Evolutionary conservation across 1,140 invertebrate species (phyloP), one percentile per base, ranked within the genome.

Genomic region (Trachelipus rathkii): DNA sequence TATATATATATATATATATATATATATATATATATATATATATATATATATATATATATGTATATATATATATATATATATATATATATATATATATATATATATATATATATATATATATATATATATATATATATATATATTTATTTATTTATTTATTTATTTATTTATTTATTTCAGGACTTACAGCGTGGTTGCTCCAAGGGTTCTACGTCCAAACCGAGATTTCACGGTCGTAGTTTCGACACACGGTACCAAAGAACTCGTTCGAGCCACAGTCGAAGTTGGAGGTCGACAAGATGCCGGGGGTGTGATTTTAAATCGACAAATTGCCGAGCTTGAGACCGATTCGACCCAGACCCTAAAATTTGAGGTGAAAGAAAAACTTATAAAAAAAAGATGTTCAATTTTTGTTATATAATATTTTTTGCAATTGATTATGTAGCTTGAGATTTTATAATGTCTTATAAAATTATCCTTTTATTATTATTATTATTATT

Each of bases 151-250:
- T 8, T 60, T 3, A 60, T 43, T 33, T 9, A 3, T 19, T 44
- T 71, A 2, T 43, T 11, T n/a, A 10, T 3, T 23, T 21, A 10
- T 33, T 71, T n/a, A 23, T 0, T 5, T n/a, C 21, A 76, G 69
- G 0, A 71, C 67, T 0, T 71, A 69, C 33, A 71, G 67, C 60
- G 69, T 45, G 19, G 68, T 69, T 10, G 68, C 68, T 15, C 60
- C 44, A 11, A 44, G 45, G 15, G 68, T 76, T 10, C 43, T 71
- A 44, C 6, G 43, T 10, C 43, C 67, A 11, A 46, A 69, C 69
- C 44, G 68, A 15, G 43, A 44, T 44, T 76, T 69, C 68, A 76
- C 44, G 44, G 44, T 69, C 19, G 67, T 71, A 13, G 69, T 76
- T 7, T 24, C 69, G 6, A 66, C 69, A 10, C 45, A 71, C 68